Base-by-base conservation (phyloP, 2,888 invertebrate species). In the Ochlodes sylvanus region DNA sequence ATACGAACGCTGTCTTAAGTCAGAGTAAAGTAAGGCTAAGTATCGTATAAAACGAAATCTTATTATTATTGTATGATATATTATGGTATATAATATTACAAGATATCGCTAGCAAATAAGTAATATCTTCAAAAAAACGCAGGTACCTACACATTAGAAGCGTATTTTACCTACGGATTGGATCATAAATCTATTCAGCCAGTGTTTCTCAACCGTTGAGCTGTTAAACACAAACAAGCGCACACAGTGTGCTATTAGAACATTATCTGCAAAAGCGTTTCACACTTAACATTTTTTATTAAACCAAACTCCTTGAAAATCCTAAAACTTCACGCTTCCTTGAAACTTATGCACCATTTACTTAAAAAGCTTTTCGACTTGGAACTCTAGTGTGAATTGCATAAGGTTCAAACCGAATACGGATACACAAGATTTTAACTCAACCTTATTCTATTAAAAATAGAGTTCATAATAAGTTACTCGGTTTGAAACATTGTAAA, bases 271-370 rank as follows among this genome's bases (percentile, higher is more conserved):
- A 54, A 60, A 60, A 60, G 58, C 65, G 58, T 60, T 66, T 66
- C 42, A 66, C 66, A 52, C 66, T 66, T 58, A 38, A 41, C 57
- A 65, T 58, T 65, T 66, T 66, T 66, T 66, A 66, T 66, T 61
- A 60, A 60, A 55, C 66, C 41, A 52, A 66, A 55, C 54, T 60
- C 60, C 66, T 55, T n/a, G 54, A 66, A 60, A 55, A 54, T 58
- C 60, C 42, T 60, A 32, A 60, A 67, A 60, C 44, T 61, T 67
- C 60, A 61, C 44, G 19, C 54, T 67, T 67, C 21, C 61, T 61
- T 61, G 34, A 56, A 66, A 63, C 69, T 67, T 64, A 69, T 69
- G 67, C 44, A 67, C 63, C 66, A 69, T 66, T 63, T 68, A 19
- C 57, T 54, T 32, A 21, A 57, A n/a, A 14, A 57, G 27, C 7